Percentiles rank a stretch among this genome's conserved stretches.
phyloP scores from a whole-genome alignment of 2,888 invertebrate species.

The Syrphus vitripennis region DNA sequence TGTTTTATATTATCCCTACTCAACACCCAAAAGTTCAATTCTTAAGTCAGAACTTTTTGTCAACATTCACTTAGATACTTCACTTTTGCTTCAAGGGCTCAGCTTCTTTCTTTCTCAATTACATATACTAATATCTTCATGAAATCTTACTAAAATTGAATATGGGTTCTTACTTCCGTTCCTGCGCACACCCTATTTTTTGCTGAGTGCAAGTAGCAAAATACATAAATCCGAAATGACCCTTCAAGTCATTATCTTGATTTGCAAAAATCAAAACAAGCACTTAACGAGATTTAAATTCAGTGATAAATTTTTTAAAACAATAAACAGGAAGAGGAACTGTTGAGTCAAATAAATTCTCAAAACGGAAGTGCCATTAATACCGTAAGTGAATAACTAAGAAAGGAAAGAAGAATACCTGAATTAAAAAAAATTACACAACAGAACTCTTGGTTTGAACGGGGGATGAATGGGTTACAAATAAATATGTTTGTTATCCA shows the following conservation, averaged over 20 bases:
- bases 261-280: slow-evolving; percentile 34
- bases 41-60: neutral
- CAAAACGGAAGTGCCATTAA: slow-evolving; percentile 14
- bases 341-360: neutral
- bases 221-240: neutral
- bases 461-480: neutral
- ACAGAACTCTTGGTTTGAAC: neutral
- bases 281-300: slow-evolving; percentile 21
- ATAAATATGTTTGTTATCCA: neutral
- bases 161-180: slow-evolving; percentile 35
- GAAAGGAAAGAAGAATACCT: neutral
- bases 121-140: neutral
- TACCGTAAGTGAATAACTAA: neutral
- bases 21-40: neutral
- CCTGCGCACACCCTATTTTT: slow-evolving; percentile 27
- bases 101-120: neutral
- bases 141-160: neutral
- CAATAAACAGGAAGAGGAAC: slow-evolving; percentile 21
- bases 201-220: neutral
- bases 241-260: slow-evolving; percentile 31
- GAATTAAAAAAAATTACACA: neutral
- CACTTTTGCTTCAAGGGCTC: neutral
- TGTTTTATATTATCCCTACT: neutral
- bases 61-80: neutral
- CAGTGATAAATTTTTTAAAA: slow-evolving; percentile 14